These are phyloP conservation scores for Netelia inedita DNA, from an alignment of 2,888 invertebrate species.

Conservation along the genomic window DNA sequence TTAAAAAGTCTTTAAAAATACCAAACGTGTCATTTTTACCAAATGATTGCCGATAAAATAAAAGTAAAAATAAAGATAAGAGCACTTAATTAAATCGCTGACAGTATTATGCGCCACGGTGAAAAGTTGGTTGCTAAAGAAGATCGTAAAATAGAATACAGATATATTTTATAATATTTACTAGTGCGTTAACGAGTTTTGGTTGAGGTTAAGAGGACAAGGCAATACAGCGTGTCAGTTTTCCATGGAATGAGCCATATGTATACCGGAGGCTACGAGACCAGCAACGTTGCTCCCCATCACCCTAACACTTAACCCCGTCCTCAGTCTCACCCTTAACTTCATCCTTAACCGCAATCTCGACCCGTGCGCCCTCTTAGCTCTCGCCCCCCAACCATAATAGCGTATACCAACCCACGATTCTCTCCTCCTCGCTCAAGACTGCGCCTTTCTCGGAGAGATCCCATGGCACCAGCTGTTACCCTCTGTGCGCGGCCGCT, in stretches of 20 bases:
- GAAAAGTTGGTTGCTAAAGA: too few species aligned
- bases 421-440: conserved; percentile 54
- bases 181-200: too few species aligned
- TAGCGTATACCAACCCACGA: conserved; percentile 26
- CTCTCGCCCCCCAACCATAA: conserved; percentile 42
- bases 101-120: too few species aligned
- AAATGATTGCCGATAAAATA: too few species aligned
- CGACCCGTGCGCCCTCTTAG: conserved; percentile 51
- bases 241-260: too few species aligned
- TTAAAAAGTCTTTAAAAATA: too few species aligned
- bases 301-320: conserved; percentile 66
- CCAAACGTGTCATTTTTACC: too few species aligned
- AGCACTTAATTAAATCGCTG: too few species aligned
- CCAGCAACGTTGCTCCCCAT: conserved; percentile 46
- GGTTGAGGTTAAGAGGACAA: too few species aligned
- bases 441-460: conserved; percentile 51
- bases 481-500: neutral
- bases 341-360: conserved; percentile 66
- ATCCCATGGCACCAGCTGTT: conserved; percentile 48
- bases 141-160: neutral
- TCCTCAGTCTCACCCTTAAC: conserved; percentile 66
- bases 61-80: too few species aligned
- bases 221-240: too few species aligned
- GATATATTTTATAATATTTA: neutral
- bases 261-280: conserved; percentile 1